Evolutionary conservation across 2,888 invertebrate species (phyloP).

Genomic region (Margaritifera margaritifera): DNA sequence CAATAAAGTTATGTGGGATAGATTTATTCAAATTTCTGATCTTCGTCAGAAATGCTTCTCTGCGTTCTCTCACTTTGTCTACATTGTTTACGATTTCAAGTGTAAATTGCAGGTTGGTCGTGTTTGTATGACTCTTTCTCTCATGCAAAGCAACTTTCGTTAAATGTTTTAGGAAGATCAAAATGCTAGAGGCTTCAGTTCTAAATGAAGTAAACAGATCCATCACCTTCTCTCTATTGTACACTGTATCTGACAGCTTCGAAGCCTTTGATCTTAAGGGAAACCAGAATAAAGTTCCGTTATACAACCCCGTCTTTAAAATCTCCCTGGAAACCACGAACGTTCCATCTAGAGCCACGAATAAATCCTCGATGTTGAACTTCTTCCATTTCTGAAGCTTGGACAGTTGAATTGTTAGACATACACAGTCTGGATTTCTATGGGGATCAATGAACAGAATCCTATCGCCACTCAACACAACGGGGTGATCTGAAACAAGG

Average conservation of each 20-base stretch:
- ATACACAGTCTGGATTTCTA: conserved; percentile 27
- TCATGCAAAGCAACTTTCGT: no score
- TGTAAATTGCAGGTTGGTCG: no score
- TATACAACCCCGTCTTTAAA: conserved; percentile 34
- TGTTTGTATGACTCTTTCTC: no score
- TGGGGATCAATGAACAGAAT: conserved; percentile 63
- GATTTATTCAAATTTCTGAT: no score
- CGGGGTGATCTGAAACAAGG: conserved; percentile 56
- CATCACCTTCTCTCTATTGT: conserved; percentile 43
- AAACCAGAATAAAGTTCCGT: conserved; percentile 66
- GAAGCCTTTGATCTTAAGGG: conserved; percentile 55
- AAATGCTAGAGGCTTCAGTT: conserved; percentile 52
- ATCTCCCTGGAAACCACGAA: conserved; percentile 46
- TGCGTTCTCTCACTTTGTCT: no score
- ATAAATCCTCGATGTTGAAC: conserved; percentile 28
- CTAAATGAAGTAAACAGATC: conserved; percentile 55
- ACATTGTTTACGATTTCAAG: no score
- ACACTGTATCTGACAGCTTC: conserved; percentile 54
- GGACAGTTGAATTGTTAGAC: conserved; percentile 28
- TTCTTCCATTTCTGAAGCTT: conserved; percentile 19
- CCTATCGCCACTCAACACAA: conserved; percentile 60
- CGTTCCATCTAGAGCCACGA: conserved; percentile 42
- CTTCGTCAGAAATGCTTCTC: no score
- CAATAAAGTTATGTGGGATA: no score
- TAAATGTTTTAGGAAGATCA: conserved; percentile 63